Evolutionary conservation across 2,797 vertebrate genomes (phyloP), one percentile per base, ranked within the genome.

Genomic region (Girardinus metallicus): DNA sequence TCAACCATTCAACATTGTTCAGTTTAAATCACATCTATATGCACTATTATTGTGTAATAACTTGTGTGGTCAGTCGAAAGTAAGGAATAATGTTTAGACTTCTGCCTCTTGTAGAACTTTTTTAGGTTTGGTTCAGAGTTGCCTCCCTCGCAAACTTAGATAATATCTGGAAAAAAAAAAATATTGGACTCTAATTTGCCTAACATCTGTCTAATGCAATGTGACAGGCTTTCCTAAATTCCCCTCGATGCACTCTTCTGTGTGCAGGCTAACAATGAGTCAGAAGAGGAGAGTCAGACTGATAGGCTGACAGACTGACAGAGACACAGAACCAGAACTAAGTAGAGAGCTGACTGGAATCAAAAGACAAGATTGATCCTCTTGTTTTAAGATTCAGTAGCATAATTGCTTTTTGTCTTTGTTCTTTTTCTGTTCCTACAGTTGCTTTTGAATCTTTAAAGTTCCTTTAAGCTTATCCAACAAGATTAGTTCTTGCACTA

Each of bases 301-400:
- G 62, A 66, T 21, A 36, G 34, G 21, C 34, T 66, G 62, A 66
- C 31, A 39, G 9, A 26, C 34, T 64, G 62, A 64, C 31, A 68
- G 64, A 68, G 64, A 68, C 64, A 68, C 64, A 68, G 64, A 68
- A 68, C 34, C 64, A 68, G 34, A 68, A 77, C 64, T 68, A 68
- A 41, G 36, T 11, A 68, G 21, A 68, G 36, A 68, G 64, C 64
- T 39, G 36, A 41, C 64, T 68, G 21, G 64, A 68, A 68, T 68
- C 36, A 26, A 41, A 68, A 41, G 31, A 41, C 64, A 23, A 23
- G 36, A 68, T 68, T 68, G 18, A 68, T 68, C 64, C 36, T 68
- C 21, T 68, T 39, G 34, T 21, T 66, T 68, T 68, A 68, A 68
- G 36, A 68, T 68, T 68, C 64, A 41, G 64, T 39, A 23, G 18